Evolutionary conservation across 2,888 invertebrate species (phyloP), one percentile per base, ranked within the genome.

Genomic region (Rotaria socialis): DNA sequence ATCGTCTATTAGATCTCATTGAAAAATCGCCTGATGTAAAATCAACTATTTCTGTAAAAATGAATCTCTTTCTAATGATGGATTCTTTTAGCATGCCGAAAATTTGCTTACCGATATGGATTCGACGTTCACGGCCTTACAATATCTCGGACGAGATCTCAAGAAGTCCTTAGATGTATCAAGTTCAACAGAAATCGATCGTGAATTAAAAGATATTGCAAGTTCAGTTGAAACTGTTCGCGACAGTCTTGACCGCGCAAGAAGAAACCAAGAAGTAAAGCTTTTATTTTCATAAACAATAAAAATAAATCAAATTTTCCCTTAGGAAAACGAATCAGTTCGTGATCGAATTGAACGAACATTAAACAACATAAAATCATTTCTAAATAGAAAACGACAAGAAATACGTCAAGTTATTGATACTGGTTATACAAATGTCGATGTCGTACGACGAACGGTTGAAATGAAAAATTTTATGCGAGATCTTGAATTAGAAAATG

Each of bases 131-230:
- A 47, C 75, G 43, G 75, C 75, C 24, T 47, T 80, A 80, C 75
- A 80, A 43, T 80, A 47, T 47, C 75, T 80, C 47, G 75, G 75
- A 43, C 75, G 75, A 24, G 75, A 80, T 80, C 47, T 80, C 22
- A 80, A 80, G 14, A 80, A 80, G 10, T 80, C 75, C 1, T 47
- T 80, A 14, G 75, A 80, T 80, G 24, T 80, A 7, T 43, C 43
- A 43, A 80, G 75, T 80, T 80, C 75, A 80, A 80, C 75, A 5
- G 75, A 80, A 22, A 80, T 80, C 24, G 75, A 80, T 80, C 75
- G 75, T n/a, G 75, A 80, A 80, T 80, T 80, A 47, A 80, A 80
- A 80, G 75, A 80, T 35, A 19, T 80, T 24, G 75, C 75, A 3
- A 80, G 24, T 80, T 43, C 75, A 47, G 47, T 80, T 11, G 75